Evolutionary conservation across 2,797 vertebrate genomes (phyloP).

Genomic region (Aphelocoma californica): DNA sequence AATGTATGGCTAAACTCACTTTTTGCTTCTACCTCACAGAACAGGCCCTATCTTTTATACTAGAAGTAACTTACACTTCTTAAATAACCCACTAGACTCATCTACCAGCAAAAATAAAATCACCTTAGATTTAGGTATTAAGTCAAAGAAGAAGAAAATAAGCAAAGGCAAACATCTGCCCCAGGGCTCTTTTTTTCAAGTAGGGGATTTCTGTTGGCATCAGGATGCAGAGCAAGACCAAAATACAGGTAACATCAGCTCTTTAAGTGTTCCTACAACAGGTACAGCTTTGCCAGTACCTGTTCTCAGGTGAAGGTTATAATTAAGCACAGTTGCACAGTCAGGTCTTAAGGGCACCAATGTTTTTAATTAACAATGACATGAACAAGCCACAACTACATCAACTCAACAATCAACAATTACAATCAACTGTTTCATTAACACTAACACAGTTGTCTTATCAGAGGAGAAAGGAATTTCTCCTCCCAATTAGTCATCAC

Average conservation of each 20-base stretch:
- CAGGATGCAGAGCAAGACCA: background rate
- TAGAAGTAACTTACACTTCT: background rate
- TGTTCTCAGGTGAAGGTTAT: background rate
- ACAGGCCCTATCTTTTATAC: background rate
- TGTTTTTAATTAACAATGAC: background rate
- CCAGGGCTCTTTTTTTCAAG: background rate
- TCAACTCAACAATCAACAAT: background rate
- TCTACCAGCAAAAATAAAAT: background rate
- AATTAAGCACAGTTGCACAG: background rate
- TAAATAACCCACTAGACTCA: background rate
- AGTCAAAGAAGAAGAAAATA: background rate
- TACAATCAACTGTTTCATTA: background rate
- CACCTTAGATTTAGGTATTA: background rate
- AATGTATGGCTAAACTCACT: background rate
- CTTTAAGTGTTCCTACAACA: background rate
- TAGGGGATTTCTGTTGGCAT: background rate
- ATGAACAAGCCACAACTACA: background rate
- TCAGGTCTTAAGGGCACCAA: background rate
- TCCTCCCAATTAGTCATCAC: slow-evolving; percentile 29
- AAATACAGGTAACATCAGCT: background rate
- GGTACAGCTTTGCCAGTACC: background rate
- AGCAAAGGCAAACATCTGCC: rapidly evolving
- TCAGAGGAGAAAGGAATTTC: background rate
- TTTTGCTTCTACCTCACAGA: background rate
- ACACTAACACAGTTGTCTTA: background rate